phyloP scores from a whole-genome alignment of 2,113 vertebrate species.

The Uria aalge region DNA sequence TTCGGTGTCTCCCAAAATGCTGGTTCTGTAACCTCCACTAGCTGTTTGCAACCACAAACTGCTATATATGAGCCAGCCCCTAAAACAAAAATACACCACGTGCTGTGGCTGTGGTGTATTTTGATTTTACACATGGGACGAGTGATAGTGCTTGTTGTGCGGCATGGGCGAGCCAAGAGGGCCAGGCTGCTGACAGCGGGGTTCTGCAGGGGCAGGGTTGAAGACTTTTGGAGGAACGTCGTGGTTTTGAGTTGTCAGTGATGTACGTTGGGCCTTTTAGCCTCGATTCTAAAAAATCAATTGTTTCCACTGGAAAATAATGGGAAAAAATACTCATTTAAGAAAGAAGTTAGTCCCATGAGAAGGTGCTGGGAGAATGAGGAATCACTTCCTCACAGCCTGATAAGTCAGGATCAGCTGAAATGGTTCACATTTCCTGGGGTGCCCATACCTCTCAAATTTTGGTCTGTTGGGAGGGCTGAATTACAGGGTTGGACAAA shows the following conservation, averaged over 20 bases:
- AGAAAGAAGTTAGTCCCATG: neutral
- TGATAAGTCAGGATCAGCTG: neutral
- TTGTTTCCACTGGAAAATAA: neutral
- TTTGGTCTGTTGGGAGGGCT: neutral
- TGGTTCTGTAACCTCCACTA: neutral
- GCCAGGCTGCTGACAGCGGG: neutral
- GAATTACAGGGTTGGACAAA: conserved; percentile 42
- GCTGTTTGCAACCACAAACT: neutral
- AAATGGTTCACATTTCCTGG: neutral
- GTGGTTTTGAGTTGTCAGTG: neutral
- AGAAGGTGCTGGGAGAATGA: neutral
- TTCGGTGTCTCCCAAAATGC: neutral
- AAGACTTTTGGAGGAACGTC: neutral
- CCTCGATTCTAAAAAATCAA: neutral
- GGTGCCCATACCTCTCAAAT: neutral
- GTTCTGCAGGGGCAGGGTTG: neutral
- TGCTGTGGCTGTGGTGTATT: neutral
- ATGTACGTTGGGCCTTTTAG: neutral
- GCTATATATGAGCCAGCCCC: neutral
- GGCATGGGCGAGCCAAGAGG: neutral
- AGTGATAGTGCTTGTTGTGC: neutral
- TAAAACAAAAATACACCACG: neutral
- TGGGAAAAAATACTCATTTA: neutral
- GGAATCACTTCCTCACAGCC: neutral
- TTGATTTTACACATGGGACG: neutral